These are phyloP conservation scores for Mungos mungo DNA, from an alignment of 2,113 vertebrate genomes.

Conservation along the genomic window DNA sequence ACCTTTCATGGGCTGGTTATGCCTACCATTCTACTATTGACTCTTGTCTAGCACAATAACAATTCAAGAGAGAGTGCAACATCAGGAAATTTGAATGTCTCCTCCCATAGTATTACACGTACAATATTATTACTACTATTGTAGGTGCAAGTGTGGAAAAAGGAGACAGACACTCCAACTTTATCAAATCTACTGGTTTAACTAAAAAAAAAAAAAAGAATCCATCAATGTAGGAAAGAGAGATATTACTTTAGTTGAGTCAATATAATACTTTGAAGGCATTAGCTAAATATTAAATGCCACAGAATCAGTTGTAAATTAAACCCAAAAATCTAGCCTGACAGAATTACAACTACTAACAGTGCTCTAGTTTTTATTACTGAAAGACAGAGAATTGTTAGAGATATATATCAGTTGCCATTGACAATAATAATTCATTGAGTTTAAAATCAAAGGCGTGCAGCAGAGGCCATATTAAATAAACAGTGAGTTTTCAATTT, in stretches of 20 bases:
- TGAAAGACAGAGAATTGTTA: neutral
- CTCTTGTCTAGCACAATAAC: neutral
- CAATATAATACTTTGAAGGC: neutral
- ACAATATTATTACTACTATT: neutral
- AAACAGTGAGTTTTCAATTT: neutral
- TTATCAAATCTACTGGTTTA: neutral
- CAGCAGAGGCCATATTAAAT: neutral
- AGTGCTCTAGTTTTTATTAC: neutral
- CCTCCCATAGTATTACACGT: neutral
- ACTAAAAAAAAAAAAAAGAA: neutral
- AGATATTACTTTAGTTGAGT: neutral
- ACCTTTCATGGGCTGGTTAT: neutral
- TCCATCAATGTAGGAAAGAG: neutral
- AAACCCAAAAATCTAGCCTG: neutral
- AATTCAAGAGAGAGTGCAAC: neutral
- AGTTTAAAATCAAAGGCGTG: neutral
- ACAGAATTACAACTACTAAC: neutral
- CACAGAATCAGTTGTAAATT: neutral
- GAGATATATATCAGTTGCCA: neutral
- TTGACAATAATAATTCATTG: neutral
- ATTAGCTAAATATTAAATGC: neutral
- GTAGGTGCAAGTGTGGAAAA: neutral
- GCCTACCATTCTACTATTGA: neutral
- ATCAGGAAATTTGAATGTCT: neutral
- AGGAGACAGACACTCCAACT: neutral